Evolutionary conservation across 1,140 invertebrate species (phyloP), one percentile per base, ranked within the genome.

Genomic region (Agrypnia vestita): DNA sequence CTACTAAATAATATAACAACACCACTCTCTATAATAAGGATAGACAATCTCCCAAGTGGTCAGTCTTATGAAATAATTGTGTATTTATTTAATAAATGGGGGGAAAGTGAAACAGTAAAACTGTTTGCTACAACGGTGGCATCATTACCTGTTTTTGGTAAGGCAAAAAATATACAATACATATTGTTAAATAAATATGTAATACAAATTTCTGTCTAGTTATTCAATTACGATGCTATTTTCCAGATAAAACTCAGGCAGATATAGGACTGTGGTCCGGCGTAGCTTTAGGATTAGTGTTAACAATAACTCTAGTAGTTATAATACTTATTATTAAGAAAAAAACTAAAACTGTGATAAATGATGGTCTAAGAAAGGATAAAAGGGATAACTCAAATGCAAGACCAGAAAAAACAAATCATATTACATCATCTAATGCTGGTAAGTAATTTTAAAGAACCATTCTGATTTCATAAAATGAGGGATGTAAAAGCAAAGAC

Each of bases 1-100:
- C 35, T 81, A 46, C 46, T 83, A 1, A 81, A 79, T 56, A 83
- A 83, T 56, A 79, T 83, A 19, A 83, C 76, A 15, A 76, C 82
- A n/a, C 82, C 79, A 19, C 13, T 83, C 13, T 73, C 82, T 0
- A 79, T 17, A 43, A 76, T 81, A 11, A 79, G 56, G 15, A 74
- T 83, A 21, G 79, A 75, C 43, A 77, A 79, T 35, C 59, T 83
- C 8, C 43, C 80, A 46, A 19, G 62, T 51, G 79, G 79, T n/a
- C 62, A 76, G 49, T 21, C 46, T 4, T 83, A 81, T 51, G 82
- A 83, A 25, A 62, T 83, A 13, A 15, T 79, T 13, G 43, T 81
- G 46, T 83, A 76, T 59, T 12, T 73, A n/a, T 83, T 79, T 67
- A 83, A 83, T 59, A 79, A 77, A 73, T 80, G 79, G 79, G 82